These are phyloP conservation scores for Caenorhabditis briggsae DNA, from an alignment of 1,140 invertebrate genomes.

Conservation along the genomic window DNA sequence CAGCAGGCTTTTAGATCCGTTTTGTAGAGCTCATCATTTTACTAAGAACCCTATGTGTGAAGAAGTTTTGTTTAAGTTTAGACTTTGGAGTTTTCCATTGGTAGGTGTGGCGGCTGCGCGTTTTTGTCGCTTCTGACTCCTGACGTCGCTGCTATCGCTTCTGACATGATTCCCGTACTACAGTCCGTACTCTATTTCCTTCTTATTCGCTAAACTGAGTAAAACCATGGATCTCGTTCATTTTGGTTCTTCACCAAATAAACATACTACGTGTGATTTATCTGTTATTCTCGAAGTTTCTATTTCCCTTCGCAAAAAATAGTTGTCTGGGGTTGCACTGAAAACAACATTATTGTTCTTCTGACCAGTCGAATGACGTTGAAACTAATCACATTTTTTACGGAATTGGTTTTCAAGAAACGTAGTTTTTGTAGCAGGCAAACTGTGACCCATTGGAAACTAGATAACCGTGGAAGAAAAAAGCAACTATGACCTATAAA, in stretches of 20 bases:
- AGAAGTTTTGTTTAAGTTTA: no score
- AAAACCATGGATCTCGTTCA: not conserved
- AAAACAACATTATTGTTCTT: not conserved
- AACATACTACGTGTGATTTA: constrained; percentile 4
- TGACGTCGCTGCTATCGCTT: not conserved
- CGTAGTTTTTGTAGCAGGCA: not conserved
- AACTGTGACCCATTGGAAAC: no score
- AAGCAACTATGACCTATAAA: not conserved
- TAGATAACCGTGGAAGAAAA: no score
- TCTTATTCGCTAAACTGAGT: not conserved
- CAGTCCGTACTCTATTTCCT: no score
- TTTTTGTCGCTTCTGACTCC: no score
- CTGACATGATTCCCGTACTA: not conserved
- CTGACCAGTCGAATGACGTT: constrained; percentile 3
- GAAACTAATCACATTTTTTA: constrained; percentile 9
- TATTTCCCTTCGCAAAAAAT: not conserved
- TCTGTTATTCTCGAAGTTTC: not conserved
- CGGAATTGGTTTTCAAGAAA: not conserved
- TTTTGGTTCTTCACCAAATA: not conserved
- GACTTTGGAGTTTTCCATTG: no score
- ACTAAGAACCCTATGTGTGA: no score
- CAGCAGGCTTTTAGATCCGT: no score
- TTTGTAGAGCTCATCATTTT: no score
- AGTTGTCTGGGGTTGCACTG: not conserved
- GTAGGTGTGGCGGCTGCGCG: no score